A percentile compares a stretch with the other conserved stretches of the same genome.
These are phyloP conservation scores for Melanostigma gelatinosum DNA, from an alignment of 2,113 vertebrate species.

Conservation along the genomic window DNA sequence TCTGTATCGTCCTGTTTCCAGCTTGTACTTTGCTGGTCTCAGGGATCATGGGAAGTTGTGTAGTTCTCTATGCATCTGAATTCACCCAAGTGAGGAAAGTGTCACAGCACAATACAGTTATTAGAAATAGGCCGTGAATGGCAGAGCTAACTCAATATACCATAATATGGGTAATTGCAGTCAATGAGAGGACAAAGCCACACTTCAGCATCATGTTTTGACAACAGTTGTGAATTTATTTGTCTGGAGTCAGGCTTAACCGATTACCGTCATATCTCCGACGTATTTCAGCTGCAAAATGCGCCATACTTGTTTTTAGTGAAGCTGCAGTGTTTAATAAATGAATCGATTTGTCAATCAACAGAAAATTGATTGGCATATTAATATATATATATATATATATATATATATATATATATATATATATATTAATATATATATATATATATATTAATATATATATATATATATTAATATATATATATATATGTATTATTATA, in stretches of 20 bases:
- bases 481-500: no score
- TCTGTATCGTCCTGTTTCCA: slow-evolving; percentile 31
- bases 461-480: no score
- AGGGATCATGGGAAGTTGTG: slow-evolving; percentile 11
- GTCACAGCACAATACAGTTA: not conserved
- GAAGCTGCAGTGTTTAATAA: not conserved
- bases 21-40: slow-evolving; percentile 10
- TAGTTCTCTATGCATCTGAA: slow-evolving; percentile 21
- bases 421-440: no score
- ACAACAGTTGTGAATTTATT: slow-evolving; percentile 26
- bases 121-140: not conserved
- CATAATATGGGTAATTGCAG: not conserved
- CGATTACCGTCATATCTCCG: slow-evolving; percentile 1
- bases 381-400: no score
- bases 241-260: slow-evolving; percentile 17
- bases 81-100: not conserved
- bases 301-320: not conserved
- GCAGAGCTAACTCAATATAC: not conserved
- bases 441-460: no score
- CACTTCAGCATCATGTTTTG: slow-evolving; percentile 23
- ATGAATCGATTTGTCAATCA: not conserved
- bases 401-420: no score
- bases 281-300: no score
- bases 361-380: not conserved
- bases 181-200: not conserved